These are phyloP conservation scores for Craniophora ligustri DNA, from an alignment of 2,888 invertebrate species.

Conservation along the genomic window DNA sequence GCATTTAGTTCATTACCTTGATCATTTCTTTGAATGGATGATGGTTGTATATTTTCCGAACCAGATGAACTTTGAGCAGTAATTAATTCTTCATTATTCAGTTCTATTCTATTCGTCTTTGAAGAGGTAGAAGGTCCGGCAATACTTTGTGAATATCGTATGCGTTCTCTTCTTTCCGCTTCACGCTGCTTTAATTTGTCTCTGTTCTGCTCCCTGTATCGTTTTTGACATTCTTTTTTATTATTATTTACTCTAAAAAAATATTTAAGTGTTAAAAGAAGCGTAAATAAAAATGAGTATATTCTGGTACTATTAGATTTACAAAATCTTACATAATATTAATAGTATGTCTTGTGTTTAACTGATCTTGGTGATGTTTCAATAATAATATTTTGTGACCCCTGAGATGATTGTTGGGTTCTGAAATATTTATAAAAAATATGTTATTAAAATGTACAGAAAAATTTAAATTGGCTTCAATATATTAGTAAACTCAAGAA, in stretches of 20 bases:
- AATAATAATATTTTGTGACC: too few relatives aligned
- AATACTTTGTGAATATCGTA: slow-evolving; percentile 45
- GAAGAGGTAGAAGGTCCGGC: slow-evolving; percentile 41
- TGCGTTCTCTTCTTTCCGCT: slow-evolving; percentile 51
- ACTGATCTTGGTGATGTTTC: slow-evolving; percentile 31
- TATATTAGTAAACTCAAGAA: too few relatives aligned
- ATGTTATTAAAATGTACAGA: too few relatives aligned
- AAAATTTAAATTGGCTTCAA: too few relatives aligned
- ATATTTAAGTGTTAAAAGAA: slow-evolving; percentile 26
- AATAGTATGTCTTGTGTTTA: slow-evolving; percentile 37
- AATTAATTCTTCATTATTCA: slow-evolving; percentile 39
- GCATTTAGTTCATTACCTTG: not conserved
- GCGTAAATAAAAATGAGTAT: slow-evolving; percentile 32
- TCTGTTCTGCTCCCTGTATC: slow-evolving; percentile 55
- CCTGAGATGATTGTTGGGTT: too few relatives aligned
- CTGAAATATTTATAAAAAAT: too few relatives aligned
- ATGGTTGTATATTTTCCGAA: not conserved
- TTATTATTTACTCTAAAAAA: slow-evolving; percentile 48
- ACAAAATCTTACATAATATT: slow-evolving; percentile 38
- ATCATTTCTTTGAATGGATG: not conserved
- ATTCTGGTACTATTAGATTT: slow-evolving; percentile 31
- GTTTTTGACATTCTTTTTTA: slow-evolving; percentile 51
- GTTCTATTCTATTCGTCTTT: slow-evolving; percentile 43
- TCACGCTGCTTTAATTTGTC: slow-evolving; percentile 51
- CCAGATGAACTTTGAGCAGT: slow-evolving; percentile 2